phyloP scores from a whole-genome alignment of 2,113 vertebrate genomes.

The Chiloscyllium plagiosum region DNA sequence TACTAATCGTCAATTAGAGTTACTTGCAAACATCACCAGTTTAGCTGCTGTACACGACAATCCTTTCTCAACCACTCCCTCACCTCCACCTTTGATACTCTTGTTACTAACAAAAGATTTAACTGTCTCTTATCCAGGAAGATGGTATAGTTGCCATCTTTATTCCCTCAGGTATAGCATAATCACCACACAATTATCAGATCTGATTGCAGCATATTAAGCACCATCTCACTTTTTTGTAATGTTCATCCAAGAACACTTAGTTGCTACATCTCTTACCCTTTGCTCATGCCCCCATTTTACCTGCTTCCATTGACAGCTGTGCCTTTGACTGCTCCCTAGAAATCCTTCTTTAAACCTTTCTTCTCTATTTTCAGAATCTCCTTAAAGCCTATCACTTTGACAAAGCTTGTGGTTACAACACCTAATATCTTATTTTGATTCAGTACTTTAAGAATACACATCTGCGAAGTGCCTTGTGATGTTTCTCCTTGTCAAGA shows the following conservation, averaged over 20 bases:
- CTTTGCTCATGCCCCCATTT: not conserved
- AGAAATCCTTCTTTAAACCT: not conserved
- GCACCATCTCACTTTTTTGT: not conserved
- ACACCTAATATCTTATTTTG: not conserved
- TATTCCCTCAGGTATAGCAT: not conserved
- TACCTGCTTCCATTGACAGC: not conserved
- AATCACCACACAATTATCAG: not conserved
- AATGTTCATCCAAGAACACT: not conserved
- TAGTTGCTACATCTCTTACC: not conserved
- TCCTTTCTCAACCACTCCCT: not conserved
- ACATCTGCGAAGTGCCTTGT: not conserved
- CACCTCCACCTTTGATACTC: not conserved
- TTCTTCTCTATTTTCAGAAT: not conserved
- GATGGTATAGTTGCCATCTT: not conserved
- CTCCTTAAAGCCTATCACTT: not conserved
- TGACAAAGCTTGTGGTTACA: not conserved
- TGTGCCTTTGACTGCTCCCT: not conserved
- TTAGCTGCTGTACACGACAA: not conserved
- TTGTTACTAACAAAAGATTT: not conserved
- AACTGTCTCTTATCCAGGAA: not conserved
- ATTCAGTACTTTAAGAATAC: not conserved
- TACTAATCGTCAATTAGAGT: not conserved
- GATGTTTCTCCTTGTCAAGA: not conserved
- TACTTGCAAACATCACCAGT: not conserved
- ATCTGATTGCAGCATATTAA: not conserved